A percentile compares a stretch with the other conserved stretches of the same genome.
Conservation (phyloP, 2,888 invertebrate species). For the Parnassius mnemosyne region DNA sequence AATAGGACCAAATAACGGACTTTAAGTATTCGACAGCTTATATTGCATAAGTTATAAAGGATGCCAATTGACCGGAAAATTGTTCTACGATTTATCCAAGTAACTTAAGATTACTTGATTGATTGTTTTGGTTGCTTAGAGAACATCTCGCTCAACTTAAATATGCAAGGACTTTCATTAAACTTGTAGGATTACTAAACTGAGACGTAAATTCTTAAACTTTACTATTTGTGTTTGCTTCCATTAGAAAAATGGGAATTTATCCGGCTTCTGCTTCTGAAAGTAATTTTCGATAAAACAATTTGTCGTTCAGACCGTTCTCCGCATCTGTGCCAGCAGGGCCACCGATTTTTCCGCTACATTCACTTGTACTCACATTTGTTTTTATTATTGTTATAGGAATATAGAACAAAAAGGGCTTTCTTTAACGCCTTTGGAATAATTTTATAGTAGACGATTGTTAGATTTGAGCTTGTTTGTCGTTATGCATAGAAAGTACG, state of each 20-base stretch:
- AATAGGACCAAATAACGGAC: not conserved
- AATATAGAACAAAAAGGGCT: conserved; percentile 14
- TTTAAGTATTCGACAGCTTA: conserved; percentile 3
- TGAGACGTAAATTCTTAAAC: conserved; percentile 17
- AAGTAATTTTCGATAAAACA: conserved; percentile 80
- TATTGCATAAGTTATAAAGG: conserved; percentile 18
- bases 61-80: conserved; percentile 22
- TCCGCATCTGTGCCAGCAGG: conserved; percentile 63
- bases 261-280: conserved; percentile 34
- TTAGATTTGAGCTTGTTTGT: too few relatives aligned
- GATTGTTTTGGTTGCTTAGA: conserved; percentile 22
- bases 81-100: conserved; percentile 23
- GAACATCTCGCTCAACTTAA: conserved; percentile 9
- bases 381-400: conserved; percentile 31
- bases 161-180: conserved; percentile 22
- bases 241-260: conserved; percentile 40
- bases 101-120: conserved; percentile 25
- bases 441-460: too few relatives aligned
- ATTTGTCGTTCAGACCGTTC: conserved; percentile 71
- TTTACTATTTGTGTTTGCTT: conserved; percentile 21
- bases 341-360: conserved; percentile 28
- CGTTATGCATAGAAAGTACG: too few relatives aligned
- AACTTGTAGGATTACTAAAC: conserved; percentile 23
- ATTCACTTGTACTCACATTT: conserved; percentile 28
- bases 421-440: conserved; percentile 6